Evolutionary conservation across 2,797 vertebrate genomes (phyloP), one percentile per base, ranked within the genome.

Genomic region (Rousettus madagascariensis): DNA sequence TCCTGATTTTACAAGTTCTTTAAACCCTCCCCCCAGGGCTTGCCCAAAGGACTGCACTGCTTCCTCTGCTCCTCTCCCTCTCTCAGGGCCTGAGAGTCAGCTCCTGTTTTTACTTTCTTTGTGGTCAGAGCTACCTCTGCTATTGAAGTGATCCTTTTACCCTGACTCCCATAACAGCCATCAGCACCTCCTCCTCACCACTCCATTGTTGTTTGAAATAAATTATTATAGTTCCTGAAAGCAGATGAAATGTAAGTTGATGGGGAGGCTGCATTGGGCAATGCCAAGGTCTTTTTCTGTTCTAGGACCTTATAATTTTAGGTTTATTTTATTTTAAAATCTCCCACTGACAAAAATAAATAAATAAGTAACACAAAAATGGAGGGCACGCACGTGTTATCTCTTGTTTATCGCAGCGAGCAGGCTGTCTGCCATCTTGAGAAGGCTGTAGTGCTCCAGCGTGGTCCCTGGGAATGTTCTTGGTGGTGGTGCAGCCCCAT

Each of bases 1-100:
- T 53, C 84, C 77, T 88, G 79, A 85, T 96, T 95, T 93, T 74
- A 78, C 85, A 93, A 59, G 84, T 90, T 84, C 59, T 94, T 92
- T 89, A 91, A 96, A 80, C 16, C 13, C n/a, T 71, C 38, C 59
- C 74, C 68, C 80, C 55, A 78, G 71, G 85, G 43, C 61, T 93
- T 57, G 61, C 69, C 63, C 41, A 83, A 57, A 96, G 86, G 59
- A n/a, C 55, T 83, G 41, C 28, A 30, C 16, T 49, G 22, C 55
- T 75, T 59, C 30, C 33, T 82, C 33, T 26, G 0, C 36, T 57
- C 36, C 78, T 49, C 30, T n/a, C 59, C 43, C 59, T 77, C 24
- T 61, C 33, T 61, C 43, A 72, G 43, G 55, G 63, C 30, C 26
- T 79, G 65, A 33, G 4, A 78, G 63, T 88, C 43, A n/a, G 78